Evolutionary conservation across 2,797 vertebrate genomes (phyloP), one percentile per base, ranked within the genome.

Genomic region (Psittacula echo): DNA sequence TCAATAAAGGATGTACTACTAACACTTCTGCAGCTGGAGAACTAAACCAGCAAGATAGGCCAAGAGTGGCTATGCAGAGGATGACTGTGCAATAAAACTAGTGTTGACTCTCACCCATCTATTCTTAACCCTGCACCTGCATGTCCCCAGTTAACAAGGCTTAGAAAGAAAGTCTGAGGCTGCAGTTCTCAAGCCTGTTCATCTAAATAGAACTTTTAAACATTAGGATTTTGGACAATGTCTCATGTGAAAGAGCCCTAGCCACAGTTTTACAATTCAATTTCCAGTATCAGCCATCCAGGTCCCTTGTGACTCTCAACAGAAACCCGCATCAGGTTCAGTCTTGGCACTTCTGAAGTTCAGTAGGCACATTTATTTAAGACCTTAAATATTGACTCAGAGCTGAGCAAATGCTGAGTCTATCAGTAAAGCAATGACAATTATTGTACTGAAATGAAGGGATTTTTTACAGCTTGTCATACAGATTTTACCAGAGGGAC

Each of bases 311-410:
- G 70, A 54, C 8, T 74, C 24, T 81, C 29, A 42, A 4, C 6
- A 72, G 80, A 92, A 84, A 53, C 4, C 8, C 11, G 1, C 27
- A 60, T 47, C 37, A 44, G 18, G 18, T 68, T 90, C 23, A 53
- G 22, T 71, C 80, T 34, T 39, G 48, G 12, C 56, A 88, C 1
- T 54, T 74, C 68, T 74, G 48, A 60, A 51, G 56, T 80, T 76
- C 72, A 67, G 56, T 27, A 83, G 61, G 47, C 10, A 8, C 20
- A 67, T 78, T 84, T 93, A 50, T 84, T 84, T 84, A 90, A 90
- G 71, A 61, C 44, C 18, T 68, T 72, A 84, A 94, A 71, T 92
- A 90, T 89, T 92, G 77, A 87, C 37, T 84, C 34, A 78, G 77
- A 78, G 66, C 64, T 90, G 37, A 84, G 48, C 24, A 93, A 93